Base-by-base conservation (phyloP, 2,797 vertebrate genomes). In the Meda fulgida region DNA sequence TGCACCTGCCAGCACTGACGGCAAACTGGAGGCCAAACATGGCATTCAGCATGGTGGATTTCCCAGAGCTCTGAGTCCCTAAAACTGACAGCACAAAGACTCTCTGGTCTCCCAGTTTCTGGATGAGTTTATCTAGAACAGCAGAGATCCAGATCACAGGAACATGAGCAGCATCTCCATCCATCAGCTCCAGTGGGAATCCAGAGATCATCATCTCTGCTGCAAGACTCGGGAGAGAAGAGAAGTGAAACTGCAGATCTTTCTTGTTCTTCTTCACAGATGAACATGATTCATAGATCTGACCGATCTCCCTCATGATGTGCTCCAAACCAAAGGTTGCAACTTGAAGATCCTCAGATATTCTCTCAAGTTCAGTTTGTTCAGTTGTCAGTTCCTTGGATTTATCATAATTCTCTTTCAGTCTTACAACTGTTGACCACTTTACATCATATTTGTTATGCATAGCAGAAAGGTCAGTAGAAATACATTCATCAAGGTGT, bases 11-110 rank as follows among this genome's bases (percentile, higher is more conserved):
- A 13, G 93, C 91, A 73, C 94, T 95, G 31, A 96, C 92, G 0
- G 87, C 92, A 87, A 96, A 95, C 90, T 96, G 93, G 0, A 95
- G 87, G 3, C 95, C 95, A 87, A 96, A 96, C 93, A 95, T 94
- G 84, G 94, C 51, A 0, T 96, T 96, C 67, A 96, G 83, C 83
- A 96, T 89, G 1, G 95, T 95, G 36, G 95, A 96, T 86, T 96
- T 96, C 13, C 66, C 66, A 58, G 53, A 58, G 53, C 53, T 58
- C 23, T 58, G 53, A 58, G n/a, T 0, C 9, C 53, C 53, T 58
- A 58, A n/a, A 58, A 58, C 53, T 58, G 55, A 58, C 55, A 58
- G 55, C 55, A 58, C 55, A 58, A 58, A 58, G 55, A 58, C 55
- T 58, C 55, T 58, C 55, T 58, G 55, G 9, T 58, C 55, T 58